phyloP scores from a whole-genome alignment of 2,113 vertebrate genomes.

The Clarias magur region DNA sequence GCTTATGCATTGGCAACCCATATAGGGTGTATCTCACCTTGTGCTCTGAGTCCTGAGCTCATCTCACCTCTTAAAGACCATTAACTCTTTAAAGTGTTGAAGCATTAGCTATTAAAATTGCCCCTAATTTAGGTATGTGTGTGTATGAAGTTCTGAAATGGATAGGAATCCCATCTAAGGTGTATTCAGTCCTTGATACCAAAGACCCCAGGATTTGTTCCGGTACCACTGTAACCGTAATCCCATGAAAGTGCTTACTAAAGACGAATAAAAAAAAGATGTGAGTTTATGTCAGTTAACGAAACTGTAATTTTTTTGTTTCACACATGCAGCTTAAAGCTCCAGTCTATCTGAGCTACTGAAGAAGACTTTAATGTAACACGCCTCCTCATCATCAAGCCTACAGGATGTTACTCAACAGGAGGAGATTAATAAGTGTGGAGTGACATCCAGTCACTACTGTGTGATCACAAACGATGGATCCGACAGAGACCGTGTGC shows the following conservation, averaged over 20 bases:
- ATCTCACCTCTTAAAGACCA: background rate
- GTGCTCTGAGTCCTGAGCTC: background rate
- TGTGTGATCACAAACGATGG: background rate
- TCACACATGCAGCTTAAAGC: background rate
- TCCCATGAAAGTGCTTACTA: background rate
- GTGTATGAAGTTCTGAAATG: background rate
- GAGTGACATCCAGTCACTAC: slow-evolving; percentile 12
- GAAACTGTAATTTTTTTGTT: background rate
- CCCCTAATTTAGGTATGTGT: background rate
- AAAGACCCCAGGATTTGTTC: background rate
- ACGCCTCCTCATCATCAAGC: background rate
- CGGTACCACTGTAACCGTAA: background rate
- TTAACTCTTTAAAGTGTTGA: background rate
- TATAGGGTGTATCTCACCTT: too few relatives aligned
- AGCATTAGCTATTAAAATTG: background rate
- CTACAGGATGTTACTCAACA: background rate
- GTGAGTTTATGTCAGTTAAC: background rate
- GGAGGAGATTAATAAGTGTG: slow-evolving; percentile 27
- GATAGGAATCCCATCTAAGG: background rate
- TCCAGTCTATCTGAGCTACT: background rate
- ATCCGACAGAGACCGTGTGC: background rate
- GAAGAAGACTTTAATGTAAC: background rate
- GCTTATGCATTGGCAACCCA: too few relatives aligned
- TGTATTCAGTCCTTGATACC: background rate
- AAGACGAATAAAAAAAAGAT: background rate